These are phyloP conservation scores for Macroramphosus scolopax DNA, from an alignment of 2,797 vertebrate genomes.

Conservation along the genomic window DNA sequence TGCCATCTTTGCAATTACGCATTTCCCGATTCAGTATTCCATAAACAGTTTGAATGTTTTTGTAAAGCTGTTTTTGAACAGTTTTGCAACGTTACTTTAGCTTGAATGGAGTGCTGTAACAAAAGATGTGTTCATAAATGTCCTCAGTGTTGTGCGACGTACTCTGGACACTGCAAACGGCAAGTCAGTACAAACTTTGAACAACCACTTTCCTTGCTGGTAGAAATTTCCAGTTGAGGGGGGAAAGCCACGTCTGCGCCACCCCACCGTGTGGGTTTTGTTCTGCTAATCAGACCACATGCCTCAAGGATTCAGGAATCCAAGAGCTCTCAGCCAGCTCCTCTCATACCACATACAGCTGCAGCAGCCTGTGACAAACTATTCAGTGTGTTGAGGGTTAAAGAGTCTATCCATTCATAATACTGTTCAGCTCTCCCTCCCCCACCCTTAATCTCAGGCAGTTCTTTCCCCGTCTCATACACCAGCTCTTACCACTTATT, in stretches of 20 bases:
- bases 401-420: slow-evolving; percentile 82
- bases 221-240: slow-evolving; percentile 68
- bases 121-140: too few relatives aligned
- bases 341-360: slow-evolving; percentile 74
- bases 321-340: slow-evolving; percentile 71
- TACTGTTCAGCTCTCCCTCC: slow-evolving; percentile 51
- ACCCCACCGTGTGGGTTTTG: slow-evolving; percentile 79
- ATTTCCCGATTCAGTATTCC: too few relatives aligned
- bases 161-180: too few relatives aligned
- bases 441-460: slow-evolving; percentile 66
- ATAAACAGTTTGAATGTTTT: too few relatives aligned
- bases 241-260: slow-evolving; percentile 63
- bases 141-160: too few relatives aligned
- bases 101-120: too few relatives aligned
- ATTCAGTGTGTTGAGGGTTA: slow-evolving; percentile 75
- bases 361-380: slow-evolving; percentile 76
- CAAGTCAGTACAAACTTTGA: slow-evolving; percentile 55
- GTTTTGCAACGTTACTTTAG: too few relatives aligned
- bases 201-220: slow-evolving; percentile 57
- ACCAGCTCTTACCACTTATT: slow-evolving; percentile 63
- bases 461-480: slow-evolving; percentile 39
- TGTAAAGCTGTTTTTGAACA: too few relatives aligned
- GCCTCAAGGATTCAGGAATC: slow-evolving; percentile 78
- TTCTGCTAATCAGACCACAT: slow-evolving; percentile 80
- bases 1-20: too few relatives aligned